Base-by-base conservation (phyloP, 2,797 vertebrate genomes). In the Arremon brunneinucha region DNA sequence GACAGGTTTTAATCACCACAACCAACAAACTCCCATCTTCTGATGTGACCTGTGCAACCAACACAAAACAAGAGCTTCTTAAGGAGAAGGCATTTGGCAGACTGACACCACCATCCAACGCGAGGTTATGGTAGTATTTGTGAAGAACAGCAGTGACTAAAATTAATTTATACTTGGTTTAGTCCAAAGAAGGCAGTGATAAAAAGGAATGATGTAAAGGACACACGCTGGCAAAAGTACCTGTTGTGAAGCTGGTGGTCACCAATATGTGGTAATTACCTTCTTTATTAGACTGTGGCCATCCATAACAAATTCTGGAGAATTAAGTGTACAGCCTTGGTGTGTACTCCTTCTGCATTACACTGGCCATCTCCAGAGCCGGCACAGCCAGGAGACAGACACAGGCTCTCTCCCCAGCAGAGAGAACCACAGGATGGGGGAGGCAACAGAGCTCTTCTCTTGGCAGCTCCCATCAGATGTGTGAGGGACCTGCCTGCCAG, bases 81-180 rank as follows among this genome's bases (percentile, higher is more conserved):
- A 18, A 62, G 77, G 30, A 87, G 35, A 64, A 89, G 44, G 41
- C 16, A 53, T 50, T 11, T 67, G 55, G 50, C 56, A 90, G n/a
- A 35, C 22, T 53, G 59, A 35, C 26, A 63, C 1, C 1, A 1
- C 16, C 41, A 8, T 74, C 67, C 71, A 69, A 14, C 0, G 0
- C 0, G 1, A 78, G 63, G 76, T 26, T 52, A 32, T 16, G 18
- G 21, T 3, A 30, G 27, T 34, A 44, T 39, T 69, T 60, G 62
- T 53, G 55, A 75, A 53, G 18, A 82, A 74, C 12, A 80, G 34
- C 35, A 93, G 37, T 9, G 47, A 70, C 8, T 67, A 53, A 64
- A 67, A 89, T 14, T n/a, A 28, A 71, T 39, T 78, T 39, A 32
- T 49, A 13, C 12, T 26, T 76, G 18, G 23, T 86, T 88, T 47